Evolutionary conservation across 2,888 invertebrate genomes (phyloP).

Genomic region (Eugnorisma glareosa): DNA sequence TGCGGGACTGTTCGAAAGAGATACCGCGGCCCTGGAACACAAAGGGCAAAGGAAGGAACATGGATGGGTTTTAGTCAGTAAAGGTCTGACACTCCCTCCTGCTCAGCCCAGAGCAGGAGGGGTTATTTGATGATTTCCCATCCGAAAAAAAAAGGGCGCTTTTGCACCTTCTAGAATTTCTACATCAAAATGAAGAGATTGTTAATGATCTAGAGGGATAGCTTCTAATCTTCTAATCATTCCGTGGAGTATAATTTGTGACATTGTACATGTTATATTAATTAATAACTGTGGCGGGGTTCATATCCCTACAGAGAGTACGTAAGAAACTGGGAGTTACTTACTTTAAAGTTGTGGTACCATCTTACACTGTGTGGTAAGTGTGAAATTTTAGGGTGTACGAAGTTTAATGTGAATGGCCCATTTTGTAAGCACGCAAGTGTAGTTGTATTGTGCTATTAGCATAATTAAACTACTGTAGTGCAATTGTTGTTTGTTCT

Average conservation of each 20-base stretch:
- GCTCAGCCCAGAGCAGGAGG: no score
- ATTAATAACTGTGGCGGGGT: conserved; percentile 71
- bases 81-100: no score
- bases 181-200: conserved; percentile 46
- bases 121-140: no score
- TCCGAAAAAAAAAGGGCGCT: no score
- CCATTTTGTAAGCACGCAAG: not conserved
- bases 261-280: conserved; percentile 70
- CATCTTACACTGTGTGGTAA: conserved; percentile 20
- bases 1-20: no score
- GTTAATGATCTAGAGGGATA: conserved; percentile 69
- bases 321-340: conserved; percentile 35
- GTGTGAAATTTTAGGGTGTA: conserved; percentile 12
- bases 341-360: conserved; percentile 44
- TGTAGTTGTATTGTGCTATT: not conserved
- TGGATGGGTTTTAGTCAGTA: no score
- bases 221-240: conserved; percentile 78
- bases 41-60: no score
- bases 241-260: conserved; percentile 72
- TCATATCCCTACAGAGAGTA: conserved; percentile 50
- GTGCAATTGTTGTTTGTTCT: not conserved
- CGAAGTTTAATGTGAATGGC: conserved; percentile 20
- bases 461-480: not conserved
- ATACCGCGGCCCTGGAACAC: no score
- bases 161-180: conserved; percentile 44